Percentiles rank a stretch among this genome's conserved stretches.
phyloP scores from a whole-genome alignment of 2,888 invertebrate species.

The Iphiclides podalirius region DNA sequence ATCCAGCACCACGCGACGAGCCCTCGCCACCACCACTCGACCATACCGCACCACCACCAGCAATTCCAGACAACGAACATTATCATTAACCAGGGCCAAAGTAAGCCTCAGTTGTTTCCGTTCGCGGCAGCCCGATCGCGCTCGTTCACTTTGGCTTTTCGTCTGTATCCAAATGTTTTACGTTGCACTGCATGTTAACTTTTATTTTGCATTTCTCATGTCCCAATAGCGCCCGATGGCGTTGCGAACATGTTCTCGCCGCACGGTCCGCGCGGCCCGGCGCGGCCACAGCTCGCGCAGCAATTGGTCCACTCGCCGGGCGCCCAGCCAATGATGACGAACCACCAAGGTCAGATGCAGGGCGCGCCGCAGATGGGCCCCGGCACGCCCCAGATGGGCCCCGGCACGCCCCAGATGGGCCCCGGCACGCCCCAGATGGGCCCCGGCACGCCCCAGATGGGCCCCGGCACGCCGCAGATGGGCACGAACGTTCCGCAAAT shows the following conservation, averaged over 20 bases:
- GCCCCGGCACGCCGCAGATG: slow-evolving; percentile 49
- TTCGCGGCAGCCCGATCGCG: too few relatives aligned
- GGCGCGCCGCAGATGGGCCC: slow-evolving; percentile 44
- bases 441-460: slow-evolving; percentile 52
- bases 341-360: slow-evolving; percentile 35
- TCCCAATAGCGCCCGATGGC: slow-evolving; percentile 68
- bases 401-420: slow-evolving; percentile 46
- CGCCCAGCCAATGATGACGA: slow-evolving; percentile 40
- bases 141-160: background rate
- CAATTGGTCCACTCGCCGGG: slow-evolving; percentile 49
- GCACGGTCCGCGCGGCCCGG: slow-evolving; percentile 52
- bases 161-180: slow-evolving; percentile 38
- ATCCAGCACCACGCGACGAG: slow-evolving; percentile 76
- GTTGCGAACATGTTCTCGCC: slow-evolving; percentile 73
- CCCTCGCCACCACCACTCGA: slow-evolving; percentile 67
- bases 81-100: slow-evolving; percentile 72
- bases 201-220: slow-evolving; percentile 37
- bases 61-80: slow-evolving; percentile 70
- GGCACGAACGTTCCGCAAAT: slow-evolving; percentile 59
- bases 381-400: slow-evolving; percentile 46
- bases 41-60: slow-evolving; percentile 68
- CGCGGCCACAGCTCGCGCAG: slow-evolving; percentile 44
- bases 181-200: slow-evolving; percentile 50
- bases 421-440: slow-evolving; percentile 53
- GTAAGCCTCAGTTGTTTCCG: slow-evolving; percentile 43